phyloP scores from a whole-genome alignment of 2,113 vertebrate genomes.

The Oxyruncus cristatus region DNA sequence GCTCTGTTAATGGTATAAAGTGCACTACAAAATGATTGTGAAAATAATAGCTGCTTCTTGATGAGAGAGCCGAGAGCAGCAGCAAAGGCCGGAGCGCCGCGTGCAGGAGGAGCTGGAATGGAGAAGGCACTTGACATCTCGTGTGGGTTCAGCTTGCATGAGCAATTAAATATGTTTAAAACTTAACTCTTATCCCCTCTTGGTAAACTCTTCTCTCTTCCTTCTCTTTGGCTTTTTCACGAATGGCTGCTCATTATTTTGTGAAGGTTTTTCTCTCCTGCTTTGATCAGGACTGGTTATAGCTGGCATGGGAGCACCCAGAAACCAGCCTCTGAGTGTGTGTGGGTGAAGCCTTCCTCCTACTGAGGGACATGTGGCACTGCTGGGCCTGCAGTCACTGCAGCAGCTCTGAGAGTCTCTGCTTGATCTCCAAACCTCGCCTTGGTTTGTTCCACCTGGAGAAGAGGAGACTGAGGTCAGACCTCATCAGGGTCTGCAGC shows the following conservation, averaged over 20 bases:
- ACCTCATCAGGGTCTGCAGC: not conserved
- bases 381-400: not conserved
- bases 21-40: constrained; percentile 23
- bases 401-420: not conserved
- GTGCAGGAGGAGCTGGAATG: not conserved
- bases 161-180: constrained; percentile 11
- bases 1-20: not conserved
- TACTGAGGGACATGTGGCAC: not conserved
- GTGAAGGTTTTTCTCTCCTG: fast-evolving
- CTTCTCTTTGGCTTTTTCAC: not conserved
- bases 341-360: not conserved
- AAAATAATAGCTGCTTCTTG: constrained; percentile 17
- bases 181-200: not conserved
- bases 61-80: not conserved
- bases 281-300: not conserved
- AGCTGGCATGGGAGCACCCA: not conserved
- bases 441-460: not conserved
- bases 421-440: not conserved
- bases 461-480: not conserved
- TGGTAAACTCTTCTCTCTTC: not conserved
- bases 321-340: not conserved
- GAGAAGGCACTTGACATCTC: constrained; percentile 26
- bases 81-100: fast-evolving
- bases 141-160: not conserved
- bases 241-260: not conserved